Conservation (phyloP, 2,113 vertebrate species). For the Eleginops maclovinus region DNA sequence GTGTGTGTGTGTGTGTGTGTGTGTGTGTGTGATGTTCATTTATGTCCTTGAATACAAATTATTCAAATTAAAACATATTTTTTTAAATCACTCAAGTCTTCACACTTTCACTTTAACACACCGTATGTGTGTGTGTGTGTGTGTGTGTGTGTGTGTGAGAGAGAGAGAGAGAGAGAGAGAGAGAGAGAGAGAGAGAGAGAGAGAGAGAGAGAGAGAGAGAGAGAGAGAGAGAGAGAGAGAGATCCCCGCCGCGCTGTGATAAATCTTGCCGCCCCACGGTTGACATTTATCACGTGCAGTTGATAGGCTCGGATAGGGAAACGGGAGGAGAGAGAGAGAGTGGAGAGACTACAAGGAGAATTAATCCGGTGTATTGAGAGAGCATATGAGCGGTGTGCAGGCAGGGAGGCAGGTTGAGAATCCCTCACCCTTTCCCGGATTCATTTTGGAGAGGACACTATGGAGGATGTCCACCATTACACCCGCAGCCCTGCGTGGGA, state of each 20-base stretch:
- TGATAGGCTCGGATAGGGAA: constrained; percentile 45
- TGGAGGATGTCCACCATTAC: constrained; percentile 88
- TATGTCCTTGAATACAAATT: too few relatives aligned
- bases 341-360: constrained; percentile 36
- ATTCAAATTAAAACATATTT: too few relatives aligned
- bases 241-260: constrained; percentile 8
- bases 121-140: too few relatives aligned
- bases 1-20: too few relatives aligned
- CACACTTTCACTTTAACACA: too few relatives aligned
- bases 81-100: too few relatives aligned
- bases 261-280: constrained; percentile 21
- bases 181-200: too few relatives aligned
- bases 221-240: neutral
- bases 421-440: constrained; percentile 49
- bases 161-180: too few relatives aligned
- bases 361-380: constrained; percentile 23
- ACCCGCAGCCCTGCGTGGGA: constrained; percentile 90
- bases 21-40: neutral
- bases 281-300: constrained; percentile 82
- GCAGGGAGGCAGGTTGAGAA: constrained; percentile 38
- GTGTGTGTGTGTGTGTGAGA: too few relatives aligned
- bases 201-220: too few relatives aligned
- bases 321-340: neutral
- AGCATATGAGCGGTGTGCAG: constrained; percentile 45
- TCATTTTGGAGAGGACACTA: constrained; percentile 72